A percentile compares a stretch with the other conserved stretches of the same genome.
Conservation (phyloP, 2,113 vertebrate genomes). For the Protobothrops flavoviridis region DNA sequence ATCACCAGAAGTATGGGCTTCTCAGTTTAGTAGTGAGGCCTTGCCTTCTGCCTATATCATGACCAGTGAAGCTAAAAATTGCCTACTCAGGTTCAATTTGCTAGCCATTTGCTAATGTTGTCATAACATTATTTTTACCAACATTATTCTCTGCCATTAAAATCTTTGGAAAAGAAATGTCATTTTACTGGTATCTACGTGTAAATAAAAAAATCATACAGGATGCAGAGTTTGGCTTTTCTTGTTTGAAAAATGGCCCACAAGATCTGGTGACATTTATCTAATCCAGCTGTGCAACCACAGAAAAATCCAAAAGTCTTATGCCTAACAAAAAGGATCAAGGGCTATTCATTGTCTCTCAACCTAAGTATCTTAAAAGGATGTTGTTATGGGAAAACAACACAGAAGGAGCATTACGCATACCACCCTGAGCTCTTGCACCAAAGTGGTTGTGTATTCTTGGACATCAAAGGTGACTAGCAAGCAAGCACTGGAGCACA, state of each 20-base stretch:
- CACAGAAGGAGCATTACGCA: no score
- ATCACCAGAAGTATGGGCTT: background rate
- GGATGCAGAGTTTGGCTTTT: background rate
- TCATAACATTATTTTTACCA: background rate
- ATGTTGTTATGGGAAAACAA: no score
- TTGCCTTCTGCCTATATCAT: background rate
- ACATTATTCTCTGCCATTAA: background rate
- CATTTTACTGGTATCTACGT: background rate
- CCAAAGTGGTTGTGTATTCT: no score
- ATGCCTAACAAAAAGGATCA: background rate
- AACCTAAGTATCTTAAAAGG: no score
- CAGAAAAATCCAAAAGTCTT: background rate
- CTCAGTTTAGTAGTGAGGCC: background rate
- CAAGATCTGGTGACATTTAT: background rate
- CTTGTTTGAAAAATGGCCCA: background rate
- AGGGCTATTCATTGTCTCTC: background rate
- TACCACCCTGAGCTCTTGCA: no score
- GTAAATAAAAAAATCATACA: background rate
- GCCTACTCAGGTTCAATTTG: background rate
- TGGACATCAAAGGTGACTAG: no score
- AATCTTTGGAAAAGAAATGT: background rate
- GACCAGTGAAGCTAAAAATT: background rate
- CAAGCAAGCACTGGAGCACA: no score
- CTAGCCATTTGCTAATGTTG: background rate
- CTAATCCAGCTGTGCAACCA: background rate